Evolutionary conservation across 2,113 vertebrate genomes (phyloP).

Genomic region (Collichthys lucidus): DNA sequence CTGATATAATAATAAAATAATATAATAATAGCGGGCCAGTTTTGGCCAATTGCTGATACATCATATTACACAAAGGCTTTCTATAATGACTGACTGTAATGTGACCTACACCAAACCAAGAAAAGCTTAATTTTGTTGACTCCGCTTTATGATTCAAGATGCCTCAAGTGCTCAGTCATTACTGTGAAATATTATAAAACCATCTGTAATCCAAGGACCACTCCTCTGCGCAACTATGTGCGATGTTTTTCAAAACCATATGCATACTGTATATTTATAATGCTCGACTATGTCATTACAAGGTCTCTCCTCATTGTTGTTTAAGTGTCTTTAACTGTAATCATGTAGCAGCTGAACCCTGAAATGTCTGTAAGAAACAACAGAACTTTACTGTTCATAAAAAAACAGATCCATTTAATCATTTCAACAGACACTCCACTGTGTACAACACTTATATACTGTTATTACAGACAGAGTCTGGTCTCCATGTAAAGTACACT

Average conservation of each 20-base stretch:
- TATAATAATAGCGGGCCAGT: too few relatives aligned
- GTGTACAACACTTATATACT: slow-evolving; percentile 56
- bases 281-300: background rate
- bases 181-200: slow-evolving; percentile 32
- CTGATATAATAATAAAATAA: too few relatives aligned
- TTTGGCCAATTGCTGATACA: too few relatives aligned
- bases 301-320: background rate
- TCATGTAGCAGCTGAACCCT: background rate
- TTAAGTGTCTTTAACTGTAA: background rate
- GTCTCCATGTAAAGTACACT: slow-evolving; percentile 50
- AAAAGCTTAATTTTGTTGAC: background rate
- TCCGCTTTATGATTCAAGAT: background rate
- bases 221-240: background rate
- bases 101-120: background rate
- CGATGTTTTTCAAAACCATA: background rate
- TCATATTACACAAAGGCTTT: background rate
- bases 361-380: background rate
- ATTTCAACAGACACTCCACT: slow-evolving; percentile 45
- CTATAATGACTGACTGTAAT: slow-evolving; percentile 11
- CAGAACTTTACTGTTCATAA: slow-evolving; percentile 39
- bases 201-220: slow-evolving; percentile 28
- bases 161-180: background rate
- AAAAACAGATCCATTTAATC: slow-evolving; percentile 70
- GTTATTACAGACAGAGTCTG: slow-evolving; percentile 56
- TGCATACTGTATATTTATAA: background rate